Conservation (phyloP, 1,140 invertebrate species). For the Cherax destructor region DNA sequence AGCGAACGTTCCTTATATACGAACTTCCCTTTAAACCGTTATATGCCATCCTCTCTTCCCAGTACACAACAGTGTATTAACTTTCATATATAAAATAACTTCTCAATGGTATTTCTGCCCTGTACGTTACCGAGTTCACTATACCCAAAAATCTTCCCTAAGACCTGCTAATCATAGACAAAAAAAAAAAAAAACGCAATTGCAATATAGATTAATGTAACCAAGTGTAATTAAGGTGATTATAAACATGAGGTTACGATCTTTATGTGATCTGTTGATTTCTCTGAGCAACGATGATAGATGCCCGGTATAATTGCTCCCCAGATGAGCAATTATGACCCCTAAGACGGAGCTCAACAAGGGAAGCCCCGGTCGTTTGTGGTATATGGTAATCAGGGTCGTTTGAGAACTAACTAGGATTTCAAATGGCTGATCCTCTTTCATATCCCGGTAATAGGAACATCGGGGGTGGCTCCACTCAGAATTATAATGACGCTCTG, state of each 20-base stretch:
- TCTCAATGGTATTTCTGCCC: too few relatives aligned
- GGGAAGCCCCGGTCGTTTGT: background rate
- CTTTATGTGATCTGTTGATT: constrained; percentile 16
- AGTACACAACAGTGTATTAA: too few relatives aligned
- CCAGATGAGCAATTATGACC: background rate
- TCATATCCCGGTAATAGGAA: background rate
- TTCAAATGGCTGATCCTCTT: constrained; percentile 19
- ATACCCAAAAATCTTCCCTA: background rate
- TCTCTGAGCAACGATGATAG: background rate
- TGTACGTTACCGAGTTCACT: background rate
- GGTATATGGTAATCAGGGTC: constrained; percentile 10
- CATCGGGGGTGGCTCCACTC: background rate
- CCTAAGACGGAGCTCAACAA: background rate
- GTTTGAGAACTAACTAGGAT: constrained; percentile 19
- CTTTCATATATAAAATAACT: too few relatives aligned
- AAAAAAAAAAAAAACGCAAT: background rate
- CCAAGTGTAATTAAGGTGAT: constrained; percentile 10
- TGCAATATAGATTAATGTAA: constrained; percentile 20
- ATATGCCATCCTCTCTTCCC: too few relatives aligned
- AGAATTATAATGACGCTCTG: background rate
- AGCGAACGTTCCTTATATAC: background rate
- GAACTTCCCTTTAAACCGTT: background rate
- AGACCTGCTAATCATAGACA: background rate
- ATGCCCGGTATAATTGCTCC: constrained; percentile 7
- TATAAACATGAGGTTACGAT: constrained; percentile 12